Evolutionary conservation across 1,140 invertebrate genomes (phyloP).

Genomic region (Dufourea novaeangliae): DNA sequence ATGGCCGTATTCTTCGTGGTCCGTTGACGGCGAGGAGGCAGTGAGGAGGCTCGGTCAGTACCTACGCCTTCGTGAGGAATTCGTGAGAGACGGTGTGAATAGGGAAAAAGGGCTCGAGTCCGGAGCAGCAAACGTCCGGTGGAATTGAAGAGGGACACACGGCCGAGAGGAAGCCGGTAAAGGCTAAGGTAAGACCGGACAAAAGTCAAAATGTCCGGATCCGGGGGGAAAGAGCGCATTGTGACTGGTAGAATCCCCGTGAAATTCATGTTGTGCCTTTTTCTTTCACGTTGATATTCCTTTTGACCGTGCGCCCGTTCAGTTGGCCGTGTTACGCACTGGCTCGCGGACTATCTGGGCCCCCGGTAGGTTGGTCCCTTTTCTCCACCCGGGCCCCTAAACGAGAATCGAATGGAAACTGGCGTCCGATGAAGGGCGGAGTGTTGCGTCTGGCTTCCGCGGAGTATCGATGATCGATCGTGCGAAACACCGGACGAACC

Average conservation of each 20-base stretch:
- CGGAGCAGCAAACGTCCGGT: conserved; percentile 42
- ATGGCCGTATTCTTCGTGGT: background rate
- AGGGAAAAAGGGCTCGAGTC: conserved; percentile 36
- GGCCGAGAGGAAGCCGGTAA: conserved; percentile 67
- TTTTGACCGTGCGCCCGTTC: conserved; percentile 71
- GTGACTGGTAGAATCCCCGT: conserved; percentile 74
- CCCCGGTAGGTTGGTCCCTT: conserved; percentile 29
- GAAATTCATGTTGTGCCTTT: conserved; percentile 80
- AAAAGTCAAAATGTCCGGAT: conserved; percentile 80
- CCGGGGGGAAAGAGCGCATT: conserved; percentile 61
- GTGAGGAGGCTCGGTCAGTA: no score
- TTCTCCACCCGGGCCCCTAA: conserved; percentile 23
- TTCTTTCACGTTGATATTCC: conserved; percentile 72
- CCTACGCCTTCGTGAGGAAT: conserved; percentile 14
- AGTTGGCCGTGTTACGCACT: conserved; percentile 50
- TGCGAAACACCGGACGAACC: conserved; percentile 62
- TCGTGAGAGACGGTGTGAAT: conserved; percentile 11
- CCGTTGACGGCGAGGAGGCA: background rate
- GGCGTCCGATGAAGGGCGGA: conserved; percentile 66
- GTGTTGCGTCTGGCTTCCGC: conserved; percentile 31
- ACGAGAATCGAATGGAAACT: conserved; percentile 60
- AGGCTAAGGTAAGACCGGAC: conserved; percentile 70
- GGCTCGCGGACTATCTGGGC: no score
- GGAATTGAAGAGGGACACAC: conserved; percentile 30
- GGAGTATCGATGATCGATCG: conserved; percentile 74